Conservation (phyloP, 2,888 invertebrate species). For the Acanthosoma haemorrhoidale region DNA sequence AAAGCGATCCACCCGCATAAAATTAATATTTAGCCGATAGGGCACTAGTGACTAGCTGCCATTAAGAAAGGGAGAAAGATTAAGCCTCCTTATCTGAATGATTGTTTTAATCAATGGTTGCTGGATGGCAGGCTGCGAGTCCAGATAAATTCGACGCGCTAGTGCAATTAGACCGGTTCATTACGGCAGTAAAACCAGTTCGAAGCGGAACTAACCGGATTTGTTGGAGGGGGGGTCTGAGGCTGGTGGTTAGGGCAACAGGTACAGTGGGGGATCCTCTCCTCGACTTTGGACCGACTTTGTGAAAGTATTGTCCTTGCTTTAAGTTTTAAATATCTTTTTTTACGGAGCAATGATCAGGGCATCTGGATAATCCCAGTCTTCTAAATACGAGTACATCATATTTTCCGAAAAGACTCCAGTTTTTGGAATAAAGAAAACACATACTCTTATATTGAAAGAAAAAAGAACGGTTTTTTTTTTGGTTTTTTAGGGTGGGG, state of each 20-base stretch:
- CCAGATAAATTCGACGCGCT: background rate
- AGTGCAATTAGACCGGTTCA: slow-evolving; percentile 1
- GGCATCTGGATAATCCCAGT: no score
- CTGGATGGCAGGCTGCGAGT: no score
- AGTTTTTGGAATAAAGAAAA: no score
- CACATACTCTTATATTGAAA: no score
- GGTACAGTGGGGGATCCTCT: background rate
- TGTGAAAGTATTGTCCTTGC: no score
- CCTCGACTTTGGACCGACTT: no score
- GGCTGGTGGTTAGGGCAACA: background rate
- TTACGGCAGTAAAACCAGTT: background rate
- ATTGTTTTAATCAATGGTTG: slow-evolving; percentile 1
- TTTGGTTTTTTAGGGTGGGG: no score
- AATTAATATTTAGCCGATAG: background rate
- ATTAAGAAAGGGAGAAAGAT: background rate
- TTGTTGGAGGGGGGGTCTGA: background rate
- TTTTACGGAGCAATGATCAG: no score
- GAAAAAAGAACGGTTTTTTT: no score
- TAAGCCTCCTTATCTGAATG: background rate
- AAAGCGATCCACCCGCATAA: background rate
- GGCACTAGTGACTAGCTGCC: background rate
- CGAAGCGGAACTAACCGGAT: slow-evolving; percentile 3
- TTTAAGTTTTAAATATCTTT: no score
- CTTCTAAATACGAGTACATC: no score
- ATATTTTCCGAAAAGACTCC: no score